Conservation (phyloP, 2,888 invertebrate genomes). For the Dromius quadrimaculatus region DNA sequence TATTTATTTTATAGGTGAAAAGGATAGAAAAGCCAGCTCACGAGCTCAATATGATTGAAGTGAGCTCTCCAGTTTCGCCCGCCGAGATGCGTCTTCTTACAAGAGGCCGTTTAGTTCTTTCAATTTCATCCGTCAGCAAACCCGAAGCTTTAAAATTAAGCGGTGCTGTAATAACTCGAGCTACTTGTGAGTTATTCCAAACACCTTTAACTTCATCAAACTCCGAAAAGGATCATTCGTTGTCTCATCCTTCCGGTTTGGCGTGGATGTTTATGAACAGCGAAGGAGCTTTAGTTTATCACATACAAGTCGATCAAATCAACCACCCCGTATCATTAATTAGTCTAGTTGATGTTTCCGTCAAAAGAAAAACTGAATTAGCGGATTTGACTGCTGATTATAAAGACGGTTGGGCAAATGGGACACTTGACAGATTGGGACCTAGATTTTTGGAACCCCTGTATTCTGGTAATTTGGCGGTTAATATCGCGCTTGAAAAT, state of each 20-base stretch:
- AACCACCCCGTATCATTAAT: slow-evolving; percentile 73
- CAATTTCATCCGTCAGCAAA: slow-evolving; percentile 77
- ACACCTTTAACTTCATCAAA: slow-evolving; percentile 72
- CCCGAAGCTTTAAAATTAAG: slow-evolving; percentile 75
- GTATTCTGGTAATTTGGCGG: slow-evolving; percentile 83
- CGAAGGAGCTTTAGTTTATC: slow-evolving; percentile 82
- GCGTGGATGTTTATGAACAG: slow-evolving; percentile 84
- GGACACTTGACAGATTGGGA: slow-evolving; percentile 81
- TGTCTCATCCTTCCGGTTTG: slow-evolving; percentile 72
- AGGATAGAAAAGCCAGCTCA: slow-evolving; percentile 79
- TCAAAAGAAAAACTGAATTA: slow-evolving; percentile 78
- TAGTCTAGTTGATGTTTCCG: slow-evolving; percentile 77
- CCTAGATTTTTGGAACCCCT: slow-evolving; percentile 86
- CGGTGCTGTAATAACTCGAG: slow-evolving; percentile 80
- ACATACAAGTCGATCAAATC: slow-evolving; percentile 76
- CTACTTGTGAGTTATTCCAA: slow-evolving; percentile 85
- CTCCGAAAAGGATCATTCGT: slow-evolving; percentile 59
- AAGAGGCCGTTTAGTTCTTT: slow-evolving; percentile 79
- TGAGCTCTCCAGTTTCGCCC: slow-evolving; percentile 81
- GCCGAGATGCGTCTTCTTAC: slow-evolving; percentile 82
- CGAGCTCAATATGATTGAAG: slow-evolving; percentile 82
- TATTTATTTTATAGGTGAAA: slow-evolving; percentile 68
- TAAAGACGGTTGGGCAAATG: slow-evolving; percentile 75
- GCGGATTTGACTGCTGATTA: slow-evolving; percentile 77
- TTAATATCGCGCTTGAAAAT: slow-evolving; percentile 75